Evolutionary conservation across 1,140 invertebrate genomes (phyloP), one percentile per base, ranked within the genome.

Genomic region (Cydia fagiglandana): DNA sequence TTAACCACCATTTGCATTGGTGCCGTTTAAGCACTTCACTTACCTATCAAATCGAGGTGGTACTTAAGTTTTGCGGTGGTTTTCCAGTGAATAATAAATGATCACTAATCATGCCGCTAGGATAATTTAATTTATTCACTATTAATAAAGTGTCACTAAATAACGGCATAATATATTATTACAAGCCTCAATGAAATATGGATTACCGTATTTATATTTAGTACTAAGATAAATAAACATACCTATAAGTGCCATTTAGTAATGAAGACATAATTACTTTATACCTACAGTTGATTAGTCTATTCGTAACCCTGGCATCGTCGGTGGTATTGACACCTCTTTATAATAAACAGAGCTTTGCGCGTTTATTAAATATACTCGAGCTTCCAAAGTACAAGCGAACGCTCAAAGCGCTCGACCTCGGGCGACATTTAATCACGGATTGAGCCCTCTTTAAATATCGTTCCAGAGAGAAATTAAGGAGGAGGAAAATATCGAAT

Each of bases 401-500:
- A 30, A 34, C 13, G 28, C 15, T 68, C 30, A 38, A 68, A 68
- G 64, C 28, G 4, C 28, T 34, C 15, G 17, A 38, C 30, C 66
- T 45, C 17, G 30, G 30, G 30, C 66, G 66, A 70, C 66, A 70
- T 70, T 70, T 70, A 70, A 70, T 70, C 66, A 70, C 66, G 66
- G 10, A 17, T 70, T 70, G 66, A 70, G 66, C 15, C 66, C 38
- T 70, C 66, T 70, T 70, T 70, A 70, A 41, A 70, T 70, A 70
- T 70, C 30, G 30, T 66, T 66, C 64, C 30, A 12, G 64, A 70
- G 66, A 70, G 15, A 70, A 70, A 70, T 70, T 38, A 70, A 61
- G 66, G 66, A 38, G 34, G 30, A 70, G 66, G 66, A 70, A 70
- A 70, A 70, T 70, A 66, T 66, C 64, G 66, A 70, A 70, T 70